Conservation (phyloP, 1,140 invertebrate genomes). For the Cydia splendana region DNA sequence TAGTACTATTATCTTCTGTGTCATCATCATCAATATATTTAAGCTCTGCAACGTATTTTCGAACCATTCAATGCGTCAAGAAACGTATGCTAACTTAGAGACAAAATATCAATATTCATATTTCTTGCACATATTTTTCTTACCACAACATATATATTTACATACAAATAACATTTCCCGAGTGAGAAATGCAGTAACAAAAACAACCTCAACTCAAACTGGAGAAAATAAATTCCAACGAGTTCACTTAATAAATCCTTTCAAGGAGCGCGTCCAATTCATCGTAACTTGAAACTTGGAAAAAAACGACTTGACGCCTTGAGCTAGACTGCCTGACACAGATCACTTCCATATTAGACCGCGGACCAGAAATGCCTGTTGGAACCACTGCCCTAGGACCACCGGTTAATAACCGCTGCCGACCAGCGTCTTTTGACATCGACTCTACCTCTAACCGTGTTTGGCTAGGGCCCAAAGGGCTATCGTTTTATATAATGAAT, state of each 20-base stretch:
- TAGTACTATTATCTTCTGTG: too few species aligned
- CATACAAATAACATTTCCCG: not conserved
- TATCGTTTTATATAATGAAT: too few species aligned
- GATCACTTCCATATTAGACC: not conserved
- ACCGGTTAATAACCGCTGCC: too few species aligned
- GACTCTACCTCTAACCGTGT: too few species aligned
- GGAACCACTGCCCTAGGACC: too few species aligned
- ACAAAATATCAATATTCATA: not conserved
- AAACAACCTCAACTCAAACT: not conserved
- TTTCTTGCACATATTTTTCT: not conserved
- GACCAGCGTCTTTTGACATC: too few species aligned
- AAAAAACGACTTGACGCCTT: conserved; percentile 18
- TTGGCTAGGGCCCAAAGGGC: too few species aligned
- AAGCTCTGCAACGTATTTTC: too few species aligned
- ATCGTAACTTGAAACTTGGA: conserved; percentile 17
- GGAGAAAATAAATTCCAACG: conserved; percentile 14
- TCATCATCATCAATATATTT: too few species aligned
- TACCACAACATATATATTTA: not conserved
- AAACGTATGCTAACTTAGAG: too few species aligned
- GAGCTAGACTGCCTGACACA: not conserved
- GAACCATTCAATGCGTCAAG: too few species aligned
- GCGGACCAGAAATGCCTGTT: too few species aligned
- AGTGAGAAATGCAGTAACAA: conserved; percentile 14
- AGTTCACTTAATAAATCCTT: conserved; percentile 19
- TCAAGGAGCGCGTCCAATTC: conserved; percentile 14